Evolutionary conservation across 1,140 invertebrate species (phyloP).

Genomic region (Fopius arisanus): DNA sequence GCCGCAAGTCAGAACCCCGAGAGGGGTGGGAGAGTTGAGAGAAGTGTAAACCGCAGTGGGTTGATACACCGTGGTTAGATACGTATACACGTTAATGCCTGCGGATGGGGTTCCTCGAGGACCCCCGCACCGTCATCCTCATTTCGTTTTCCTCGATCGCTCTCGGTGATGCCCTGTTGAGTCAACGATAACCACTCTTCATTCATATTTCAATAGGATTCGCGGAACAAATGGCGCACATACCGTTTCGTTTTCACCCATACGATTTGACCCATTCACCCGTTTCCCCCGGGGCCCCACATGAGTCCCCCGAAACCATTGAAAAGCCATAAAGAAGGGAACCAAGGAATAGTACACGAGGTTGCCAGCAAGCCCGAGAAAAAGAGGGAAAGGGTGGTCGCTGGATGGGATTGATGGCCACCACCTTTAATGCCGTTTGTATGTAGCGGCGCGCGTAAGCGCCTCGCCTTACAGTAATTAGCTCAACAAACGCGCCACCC

Average conservation of each 20-base stretch:
- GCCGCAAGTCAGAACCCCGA: conserved; percentile 36
- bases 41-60: conserved; percentile 42
- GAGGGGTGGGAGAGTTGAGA: conserved; percentile 31
- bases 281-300: no score
- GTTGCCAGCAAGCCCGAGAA: neutral
- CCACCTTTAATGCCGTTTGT: conserved; percentile 51
- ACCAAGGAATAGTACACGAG: neutral
- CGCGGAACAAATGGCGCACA: no score
- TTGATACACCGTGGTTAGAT: conserved; percentile 42
- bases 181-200: no score
- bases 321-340: neutral
- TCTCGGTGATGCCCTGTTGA: no score
- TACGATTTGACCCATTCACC: no score
- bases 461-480: conserved; percentile 66
- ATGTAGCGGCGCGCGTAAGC: conserved; percentile 63
- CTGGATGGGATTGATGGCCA: neutral
- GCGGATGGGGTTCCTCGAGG: neutral
- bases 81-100: neutral
- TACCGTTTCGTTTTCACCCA: no score
- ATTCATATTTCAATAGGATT: no score
- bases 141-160: no score
- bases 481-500: conserved; percentile 64
- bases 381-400: neutral
- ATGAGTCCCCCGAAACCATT: neutral
- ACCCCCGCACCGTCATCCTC: no score